phyloP scores from a whole-genome alignment of 30 jellyfish, hydroid and myxozoan genomes.

The Turritopsis rubra region DNA sequence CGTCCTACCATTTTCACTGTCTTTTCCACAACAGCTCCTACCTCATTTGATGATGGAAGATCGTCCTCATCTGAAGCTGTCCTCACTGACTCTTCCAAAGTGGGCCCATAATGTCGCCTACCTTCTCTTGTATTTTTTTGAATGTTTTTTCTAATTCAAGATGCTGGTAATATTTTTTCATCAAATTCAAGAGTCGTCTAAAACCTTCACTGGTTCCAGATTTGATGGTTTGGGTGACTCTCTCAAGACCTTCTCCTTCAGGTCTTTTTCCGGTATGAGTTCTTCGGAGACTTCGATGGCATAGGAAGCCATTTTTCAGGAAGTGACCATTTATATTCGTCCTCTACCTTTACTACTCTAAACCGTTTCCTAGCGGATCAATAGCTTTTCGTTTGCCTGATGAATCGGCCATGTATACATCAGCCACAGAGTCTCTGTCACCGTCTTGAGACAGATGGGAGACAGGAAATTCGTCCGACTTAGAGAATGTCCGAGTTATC shows the following conservation, averaged over 20 bases:
- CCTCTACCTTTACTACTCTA: background rate
- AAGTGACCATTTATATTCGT: background rate
- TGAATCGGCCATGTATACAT: too few species aligned
- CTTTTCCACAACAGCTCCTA: background rate
- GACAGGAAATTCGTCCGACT: too few species aligned
- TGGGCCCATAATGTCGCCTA: slow-evolving; percentile 7
- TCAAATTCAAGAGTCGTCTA: background rate
- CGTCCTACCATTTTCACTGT: background rate
- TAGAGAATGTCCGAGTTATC: too few species aligned
- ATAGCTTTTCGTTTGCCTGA: too few species aligned
- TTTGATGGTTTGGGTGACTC: background rate
- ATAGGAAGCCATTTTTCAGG: background rate
- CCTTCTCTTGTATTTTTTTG: slow-evolving; percentile 4
- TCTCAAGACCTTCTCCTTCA: background rate
- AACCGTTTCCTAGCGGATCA: too few species aligned
- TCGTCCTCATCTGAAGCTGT: background rate
- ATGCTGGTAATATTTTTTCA: background rate
- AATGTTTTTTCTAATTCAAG: background rate
- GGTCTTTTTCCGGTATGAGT: background rate
- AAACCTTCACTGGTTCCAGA: background rate
- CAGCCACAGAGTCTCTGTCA: too few species aligned
- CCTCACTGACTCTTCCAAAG: background rate
- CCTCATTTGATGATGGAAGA: background rate
- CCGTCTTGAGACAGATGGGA: too few species aligned
- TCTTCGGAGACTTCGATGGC: slow-evolving; percentile 4